Evolutionary conservation across 2,797 vertebrate species (phyloP), one percentile per base, ranked within the genome.

Genomic region (Phylloscopus collybita): DNA sequence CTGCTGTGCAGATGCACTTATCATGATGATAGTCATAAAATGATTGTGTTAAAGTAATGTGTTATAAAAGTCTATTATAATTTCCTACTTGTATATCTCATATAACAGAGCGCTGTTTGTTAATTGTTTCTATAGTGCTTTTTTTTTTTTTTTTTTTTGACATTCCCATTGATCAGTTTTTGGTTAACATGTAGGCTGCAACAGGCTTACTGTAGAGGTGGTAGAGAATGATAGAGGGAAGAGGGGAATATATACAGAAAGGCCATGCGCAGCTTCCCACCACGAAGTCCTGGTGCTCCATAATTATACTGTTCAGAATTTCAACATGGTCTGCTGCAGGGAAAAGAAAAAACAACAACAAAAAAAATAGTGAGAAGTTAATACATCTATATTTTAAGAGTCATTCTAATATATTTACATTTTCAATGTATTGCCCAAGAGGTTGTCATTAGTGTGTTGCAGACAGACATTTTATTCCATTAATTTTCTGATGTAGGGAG

Each of bases 131-230:
- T 97, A 96, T 97, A 97, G 97, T 97, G 97, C 97, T 97, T 90
- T 93, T 93, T 59, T 59, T 59, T 80, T 80, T 42, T 65, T 69
- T 92, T 91, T 96, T 91, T 97, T 97, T 97, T 97, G 96, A 98
- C 97, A 98, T 98, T 97, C 96, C 95, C 95, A 97, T 94, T 95
- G 92, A 97, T 97, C 97, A 97, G 95, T 97, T 97, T 98, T 98
- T 98, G 97, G 97, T 98, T 98, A 98, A 96, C 97, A 97, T 97
- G 97, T 98, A 98, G 98, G 98, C 98, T 98, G 98, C 98, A 98
- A 98, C 98, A 98, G 98, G 98, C 98, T 99, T 98, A 99, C 98
- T 98, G 99, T 98, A 98, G 97, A 97, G 88, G 97, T 98, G 96
- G 97, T 97, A 94, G 98, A 99, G 97, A 98, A 98, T 6, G 97